Base-by-base conservation (phyloP, 2,113 vertebrate species). In the Thunnus maccoyii region DNA sequence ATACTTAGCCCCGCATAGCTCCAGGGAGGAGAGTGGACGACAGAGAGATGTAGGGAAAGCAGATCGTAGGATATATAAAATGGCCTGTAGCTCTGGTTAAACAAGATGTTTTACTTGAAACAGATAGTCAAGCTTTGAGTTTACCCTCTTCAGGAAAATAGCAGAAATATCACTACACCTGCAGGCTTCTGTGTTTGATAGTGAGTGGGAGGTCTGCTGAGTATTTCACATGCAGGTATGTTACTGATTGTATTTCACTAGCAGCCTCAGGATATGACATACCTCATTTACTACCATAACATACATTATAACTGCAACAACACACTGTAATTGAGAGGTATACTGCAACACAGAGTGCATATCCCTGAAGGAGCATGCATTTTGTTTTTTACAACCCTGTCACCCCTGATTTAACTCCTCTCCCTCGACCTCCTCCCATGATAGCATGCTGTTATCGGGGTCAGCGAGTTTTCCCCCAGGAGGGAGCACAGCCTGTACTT, bases 81-180 rank as follows among this genome's bases (percentile, higher is more conserved):
- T 52, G 18, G 14, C 66, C 54, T 56, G 52, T 15, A 50, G 41
- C 58, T 62, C 82, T 12, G 62, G 69, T 86, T 61, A 1, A 73
- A 67, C 76, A 57, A 78, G 63, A 64, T 72, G 11, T 58, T 85
- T 73, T 57, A 27, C 36, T 60, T 36, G 0, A 47, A 69, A 51
- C 18, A 50, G 48, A 61, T 16, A 27, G n/a, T 41, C 16, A 4
- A 8, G 22, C 64, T 72, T 63, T 73, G 67, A 77, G 9, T 58
- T 76, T 25, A 16, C 6, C 16, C 25, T 84, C 12, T 83, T 14
- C 51, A 72, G 76, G 56, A 77, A 78, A 75, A 64, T n/a, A 63
- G 7, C 18, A 58, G 13, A 58, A 52, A 48, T 48, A 47, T n/a
- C 25, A 8, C 12, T 69, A 48, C 47, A 57, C 44, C 72, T 46